A percentile compares a stretch with the other conserved stretches of the same genome.
These are phyloP conservation scores for Melikaiella ostensackeni DNA, from an alignment of 2,888 invertebrate genomes.

Conservation along the genomic window DNA sequence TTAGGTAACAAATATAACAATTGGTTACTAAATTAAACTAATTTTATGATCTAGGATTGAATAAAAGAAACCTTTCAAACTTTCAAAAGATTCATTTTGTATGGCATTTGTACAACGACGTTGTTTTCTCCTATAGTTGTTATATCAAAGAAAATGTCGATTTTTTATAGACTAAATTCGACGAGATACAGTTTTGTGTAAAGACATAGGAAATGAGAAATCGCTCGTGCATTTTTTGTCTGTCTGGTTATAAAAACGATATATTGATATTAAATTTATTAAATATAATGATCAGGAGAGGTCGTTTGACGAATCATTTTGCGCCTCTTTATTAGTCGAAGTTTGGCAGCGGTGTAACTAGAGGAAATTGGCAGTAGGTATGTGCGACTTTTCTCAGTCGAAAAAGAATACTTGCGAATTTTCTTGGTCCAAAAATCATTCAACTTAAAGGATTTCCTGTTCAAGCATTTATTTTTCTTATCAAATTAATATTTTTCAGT, in stretches of 20 bases:
- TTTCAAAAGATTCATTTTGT: conserved; percentile 65
- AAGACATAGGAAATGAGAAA: conserved; percentile 40
- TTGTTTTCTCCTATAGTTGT: conserved; percentile 50
- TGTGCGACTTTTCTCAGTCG: not conserved
- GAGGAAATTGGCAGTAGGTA: conserved; percentile 12
- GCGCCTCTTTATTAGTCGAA: not conserved
- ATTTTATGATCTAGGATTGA: not conserved
- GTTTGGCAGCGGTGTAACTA: conserved; percentile 22
- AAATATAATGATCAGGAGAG: conserved; percentile 41
- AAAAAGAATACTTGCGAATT: conserved; percentile 9
- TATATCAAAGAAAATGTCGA: conserved; percentile 43
- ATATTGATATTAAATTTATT: conserved; percentile 23
- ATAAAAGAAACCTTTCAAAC: conserved; percentile 47
- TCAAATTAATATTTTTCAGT: not conserved
- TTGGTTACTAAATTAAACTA: not conserved
- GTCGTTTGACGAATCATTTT: conserved; percentile 39
- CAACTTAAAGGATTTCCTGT: not conserved
- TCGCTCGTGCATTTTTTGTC: conserved; percentile 32
- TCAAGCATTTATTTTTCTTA: not conserved
- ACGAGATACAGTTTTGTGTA: conserved; percentile 14
- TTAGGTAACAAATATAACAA: not conserved
- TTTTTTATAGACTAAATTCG: conserved; percentile 36
- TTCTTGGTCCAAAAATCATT: not conserved
- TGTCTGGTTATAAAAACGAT: conserved; percentile 28
- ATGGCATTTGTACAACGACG: conserved; percentile 66